Evolutionary conservation across 2,888 invertebrate genomes (phyloP).

Genomic region (Sicus ferrugineus): DNA sequence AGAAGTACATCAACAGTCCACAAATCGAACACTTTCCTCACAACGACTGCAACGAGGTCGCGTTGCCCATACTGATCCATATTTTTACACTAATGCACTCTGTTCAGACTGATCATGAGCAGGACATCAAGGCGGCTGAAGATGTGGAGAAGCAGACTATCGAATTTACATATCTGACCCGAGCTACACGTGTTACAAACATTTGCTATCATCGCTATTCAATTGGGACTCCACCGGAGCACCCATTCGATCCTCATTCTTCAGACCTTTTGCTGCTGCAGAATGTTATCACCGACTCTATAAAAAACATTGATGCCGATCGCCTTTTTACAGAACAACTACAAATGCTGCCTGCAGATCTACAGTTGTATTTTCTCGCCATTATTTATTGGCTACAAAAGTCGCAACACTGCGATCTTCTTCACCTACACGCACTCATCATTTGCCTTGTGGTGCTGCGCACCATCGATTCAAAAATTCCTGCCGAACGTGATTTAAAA

Average conservation of each 20-base stretch:
- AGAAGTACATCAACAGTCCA: conserved; percentile 72
- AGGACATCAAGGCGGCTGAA: conserved; percentile 31
- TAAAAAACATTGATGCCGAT: conserved; percentile 44
- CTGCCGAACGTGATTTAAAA: conserved; percentile 56
- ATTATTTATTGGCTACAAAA: conserved; percentile 61
- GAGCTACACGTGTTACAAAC: conserved; percentile 57
- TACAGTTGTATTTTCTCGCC: conserved; percentile 57
- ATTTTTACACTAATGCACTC: conserved; percentile 66
- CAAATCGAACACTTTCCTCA: conserved; percentile 76
- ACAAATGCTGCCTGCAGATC: conserved; percentile 50
- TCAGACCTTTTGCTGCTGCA: conserved; percentile 52
- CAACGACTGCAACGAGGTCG: conserved; percentile 69
- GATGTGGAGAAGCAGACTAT: conserved; percentile 43
- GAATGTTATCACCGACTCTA: conserved; percentile 46
- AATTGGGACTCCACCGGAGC: conserved; percentile 43
- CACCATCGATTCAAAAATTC: conserved; percentile 58
- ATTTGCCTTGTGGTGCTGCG: conserved; percentile 56
- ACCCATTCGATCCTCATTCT: conserved; percentile 47
- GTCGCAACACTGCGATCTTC: conserved; percentile 53
- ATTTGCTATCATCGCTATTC: conserved; percentile 53
- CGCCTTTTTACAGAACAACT: conserved; percentile 50
- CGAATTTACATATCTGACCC: conserved; percentile 58
- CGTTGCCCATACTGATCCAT: conserved; percentile 71
- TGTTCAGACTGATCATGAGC: conserved; percentile 47
- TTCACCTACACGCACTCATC: conserved; percentile 57